phyloP scores from a whole-genome alignment of 2,113 vertebrate species.

The Tenebrosternarchus preto region DNA sequence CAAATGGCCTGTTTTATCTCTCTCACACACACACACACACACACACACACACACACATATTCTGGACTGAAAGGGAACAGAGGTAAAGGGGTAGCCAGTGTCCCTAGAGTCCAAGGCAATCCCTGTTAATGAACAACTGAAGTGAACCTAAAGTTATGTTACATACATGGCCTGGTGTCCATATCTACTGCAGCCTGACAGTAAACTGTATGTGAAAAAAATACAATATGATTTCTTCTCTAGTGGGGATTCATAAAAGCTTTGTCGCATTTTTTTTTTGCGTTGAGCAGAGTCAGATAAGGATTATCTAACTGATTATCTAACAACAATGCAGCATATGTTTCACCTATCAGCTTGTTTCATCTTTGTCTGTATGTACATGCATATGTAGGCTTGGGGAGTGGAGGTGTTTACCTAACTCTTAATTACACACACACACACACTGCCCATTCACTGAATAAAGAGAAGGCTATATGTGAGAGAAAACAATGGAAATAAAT shows the following conservation, averaged over 20 bases:
- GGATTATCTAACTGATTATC: conserved; percentile 31
- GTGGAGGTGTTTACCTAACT: not conserved
- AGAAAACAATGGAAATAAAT: not conserved
- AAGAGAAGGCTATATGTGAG: not conserved
- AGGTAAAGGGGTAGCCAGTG: not conserved
- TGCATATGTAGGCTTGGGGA: not conserved
- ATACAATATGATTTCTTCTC: conserved; percentile 4
- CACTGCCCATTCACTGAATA: conserved; percentile 11
- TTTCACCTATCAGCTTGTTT: conserved; percentile 28
- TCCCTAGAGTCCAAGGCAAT: conserved; percentile 47
- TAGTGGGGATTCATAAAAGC: not conserved
- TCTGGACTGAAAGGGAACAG: not conserved
- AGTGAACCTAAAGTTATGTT: conserved; percentile 7
- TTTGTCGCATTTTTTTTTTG: not conserved
- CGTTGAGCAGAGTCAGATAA: not conserved
- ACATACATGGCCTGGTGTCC: conserved; percentile 12
- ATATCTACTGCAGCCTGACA: not conserved
- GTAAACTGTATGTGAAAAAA: not conserved
- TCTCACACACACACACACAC: not conserved
- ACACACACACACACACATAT: not conserved
- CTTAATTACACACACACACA: not conserved
- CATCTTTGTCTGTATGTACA: not conserved
- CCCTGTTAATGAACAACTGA: conserved; percentile 52
- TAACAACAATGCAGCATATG: conserved; percentile 38
- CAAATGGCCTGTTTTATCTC: too few species aligned